Conservation (phyloP, 2,113 vertebrate species). For the Peromyscus californicus region DNA sequence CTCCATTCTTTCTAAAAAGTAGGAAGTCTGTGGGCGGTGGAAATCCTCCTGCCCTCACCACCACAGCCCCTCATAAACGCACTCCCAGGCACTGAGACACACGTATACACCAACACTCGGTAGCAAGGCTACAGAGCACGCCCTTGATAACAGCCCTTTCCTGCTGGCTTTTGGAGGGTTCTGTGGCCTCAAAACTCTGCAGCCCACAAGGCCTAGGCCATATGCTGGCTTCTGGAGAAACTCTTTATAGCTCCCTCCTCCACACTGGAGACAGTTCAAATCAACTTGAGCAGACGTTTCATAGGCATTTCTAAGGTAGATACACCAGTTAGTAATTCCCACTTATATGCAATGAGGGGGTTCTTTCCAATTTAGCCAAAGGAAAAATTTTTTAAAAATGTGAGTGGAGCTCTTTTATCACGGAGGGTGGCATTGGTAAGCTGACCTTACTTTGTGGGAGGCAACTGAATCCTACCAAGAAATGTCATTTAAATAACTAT, state of each 20-base stretch:
- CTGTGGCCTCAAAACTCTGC: background rate
- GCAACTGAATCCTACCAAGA: slow-evolving; percentile 26
- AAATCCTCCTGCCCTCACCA: slow-evolving; percentile 57
- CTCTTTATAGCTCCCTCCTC: background rate
- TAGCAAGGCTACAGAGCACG: background rate
- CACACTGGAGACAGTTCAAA: slow-evolving; percentile 10
- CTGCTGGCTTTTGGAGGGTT: background rate
- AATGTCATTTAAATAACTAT: slow-evolving; percentile 54
- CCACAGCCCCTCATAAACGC: slow-evolving; percentile 62
- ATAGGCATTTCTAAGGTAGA: slow-evolving; percentile 38
- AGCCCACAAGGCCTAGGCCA: background rate
- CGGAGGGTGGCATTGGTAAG: slow-evolving; percentile 37
- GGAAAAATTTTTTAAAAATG: slow-evolving; percentile 51
- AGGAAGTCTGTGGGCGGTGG: slow-evolving; percentile 59
- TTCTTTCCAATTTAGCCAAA: slow-evolving; percentile 62
- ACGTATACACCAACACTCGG: background rate
- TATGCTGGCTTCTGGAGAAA: background rate
- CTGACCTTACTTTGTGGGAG: slow-evolving; percentile 45
- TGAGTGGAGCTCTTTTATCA: slow-evolving; percentile 1
- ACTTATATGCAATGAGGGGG: background rate
- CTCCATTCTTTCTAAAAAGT: slow-evolving; percentile 65
- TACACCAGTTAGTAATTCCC: slow-evolving; percentile 6
- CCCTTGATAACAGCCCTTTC: background rate
- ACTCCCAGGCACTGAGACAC: background rate
- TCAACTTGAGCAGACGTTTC: background rate